Percentiles rank a stretch among this genome's conserved stretches.
These are phyloP conservation scores for Hydrozoanthus tunicans DNA, from an alignment of 64 coral and sea anemone genomes.

Conservation along the genomic window DNA sequence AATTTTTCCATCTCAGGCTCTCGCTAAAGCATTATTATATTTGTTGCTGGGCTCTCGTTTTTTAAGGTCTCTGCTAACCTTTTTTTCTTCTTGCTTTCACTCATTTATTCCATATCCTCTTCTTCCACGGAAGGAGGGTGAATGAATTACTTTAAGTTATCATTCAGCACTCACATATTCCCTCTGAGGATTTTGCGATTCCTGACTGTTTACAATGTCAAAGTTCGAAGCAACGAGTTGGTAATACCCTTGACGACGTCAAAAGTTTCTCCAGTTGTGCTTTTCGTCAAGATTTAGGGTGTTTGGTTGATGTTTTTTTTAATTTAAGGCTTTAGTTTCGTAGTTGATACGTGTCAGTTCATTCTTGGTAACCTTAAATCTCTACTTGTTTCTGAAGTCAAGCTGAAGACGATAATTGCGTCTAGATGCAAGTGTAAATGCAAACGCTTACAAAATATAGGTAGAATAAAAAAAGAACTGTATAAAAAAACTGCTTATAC, in stretches of 20 bases:
- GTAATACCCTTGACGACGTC: constrained; percentile 30
- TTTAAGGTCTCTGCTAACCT: constrained; percentile 24
- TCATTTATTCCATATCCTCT: neutral
- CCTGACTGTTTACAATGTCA: constrained; percentile 30
- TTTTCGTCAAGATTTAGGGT: neutral
- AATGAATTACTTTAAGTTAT: neutral
- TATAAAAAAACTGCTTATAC: neutral
- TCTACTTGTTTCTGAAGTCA: constrained; percentile 4
- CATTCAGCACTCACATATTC: neutral
- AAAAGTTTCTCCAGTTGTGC: neutral
- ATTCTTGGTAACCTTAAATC: neutral
- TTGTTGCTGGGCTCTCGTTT: constrained; percentile 52
- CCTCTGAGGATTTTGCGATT: neutral
- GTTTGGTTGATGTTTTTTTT: neutral
- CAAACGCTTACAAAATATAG: too few relatives aligned
- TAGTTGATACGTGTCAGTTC: neutral
- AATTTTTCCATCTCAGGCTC: constrained; percentile 55
- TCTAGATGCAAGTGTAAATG: neutral
- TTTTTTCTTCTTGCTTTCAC: constrained; percentile 14
- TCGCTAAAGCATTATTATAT: constrained; percentile 55
- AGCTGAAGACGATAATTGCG: neutral
- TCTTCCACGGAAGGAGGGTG: neutral
- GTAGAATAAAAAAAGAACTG: neutral
- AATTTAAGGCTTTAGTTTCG: neutral
- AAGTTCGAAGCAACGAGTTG: constrained; percentile 2